These are phyloP conservation scores for Pocillopora meandrina DNA, from an alignment of 92 coral and sea anemone genomes.

Conservation along the genomic window DNA sequence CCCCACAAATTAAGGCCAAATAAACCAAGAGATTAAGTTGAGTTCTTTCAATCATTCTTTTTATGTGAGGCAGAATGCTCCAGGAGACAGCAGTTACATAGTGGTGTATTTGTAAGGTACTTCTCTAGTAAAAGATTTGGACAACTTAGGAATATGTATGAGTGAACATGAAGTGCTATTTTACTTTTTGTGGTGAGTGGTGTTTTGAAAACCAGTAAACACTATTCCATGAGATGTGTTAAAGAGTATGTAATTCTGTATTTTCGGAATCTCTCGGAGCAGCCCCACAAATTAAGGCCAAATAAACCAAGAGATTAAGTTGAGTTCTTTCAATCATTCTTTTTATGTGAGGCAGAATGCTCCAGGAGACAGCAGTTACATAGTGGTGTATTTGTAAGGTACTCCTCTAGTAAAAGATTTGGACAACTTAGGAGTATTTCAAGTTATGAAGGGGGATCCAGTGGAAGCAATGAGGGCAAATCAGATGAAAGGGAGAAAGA, in stretches of 20 bases:
- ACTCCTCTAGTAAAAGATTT: background rate
- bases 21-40: background rate
- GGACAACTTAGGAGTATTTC: constrained; percentile 7
- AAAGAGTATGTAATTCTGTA: no score
- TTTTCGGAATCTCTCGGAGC: background rate
- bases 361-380: background rate
- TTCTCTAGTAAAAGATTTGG: background rate
- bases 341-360: background rate
- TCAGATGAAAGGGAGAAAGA: constrained; percentile 8
- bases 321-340: background rate
- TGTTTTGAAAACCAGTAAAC: background rate
- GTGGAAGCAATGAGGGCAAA: background rate
- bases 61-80: background rate
- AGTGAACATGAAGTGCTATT: no score
- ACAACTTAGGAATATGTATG: no score
- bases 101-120: background rate
- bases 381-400: background rate
- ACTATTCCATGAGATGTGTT: background rate
- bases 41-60: background rate
- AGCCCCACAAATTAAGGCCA: background rate
- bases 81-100: background rate
- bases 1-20: background rate
- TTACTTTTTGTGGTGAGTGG: background rate
- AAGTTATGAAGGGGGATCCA: constrained; percentile 8
- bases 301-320: background rate